A percentile compares a stretch with the other conserved stretches of the same genome.
Evolutionary conservation across 2,797 vertebrate species (phyloP).

Genomic region (Acipenser ruthenus): DNA sequence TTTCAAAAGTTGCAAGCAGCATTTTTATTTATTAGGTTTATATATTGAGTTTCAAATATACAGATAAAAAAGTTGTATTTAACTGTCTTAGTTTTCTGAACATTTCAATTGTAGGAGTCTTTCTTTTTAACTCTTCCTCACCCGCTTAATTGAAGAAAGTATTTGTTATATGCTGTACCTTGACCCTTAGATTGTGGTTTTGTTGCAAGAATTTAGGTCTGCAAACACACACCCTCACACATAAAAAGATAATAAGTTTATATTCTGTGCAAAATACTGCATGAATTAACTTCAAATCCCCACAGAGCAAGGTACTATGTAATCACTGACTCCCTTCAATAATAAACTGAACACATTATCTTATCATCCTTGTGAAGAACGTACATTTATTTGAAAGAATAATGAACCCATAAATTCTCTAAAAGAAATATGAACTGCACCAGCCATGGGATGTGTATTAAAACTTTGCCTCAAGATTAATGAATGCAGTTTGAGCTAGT

Average conservation of each 20-base stretch:
- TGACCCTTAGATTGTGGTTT: too few species aligned
- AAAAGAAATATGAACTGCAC: conserved; percentile 66
- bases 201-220: too few species aligned
- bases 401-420: conserved; percentile 73
- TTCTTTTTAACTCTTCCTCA: too few species aligned
- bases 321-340: conserved; percentile 70
- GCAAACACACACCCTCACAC: background rate
- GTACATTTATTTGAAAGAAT: conserved; percentile 69
- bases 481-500: conserved; percentile 22
- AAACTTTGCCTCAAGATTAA: conserved; percentile 29
- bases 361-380: conserved; percentile 57
- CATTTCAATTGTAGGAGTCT: too few species aligned
- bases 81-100: too few species aligned
- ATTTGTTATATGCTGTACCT: too few species aligned
- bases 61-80: too few species aligned
- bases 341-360: conserved; percentile 74
- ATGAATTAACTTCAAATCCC: conserved; percentile 70
- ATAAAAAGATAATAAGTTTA: conserved; percentile 42
- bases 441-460: conserved; percentile 40
- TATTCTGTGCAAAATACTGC: conserved; percentile 64
- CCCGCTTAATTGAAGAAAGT: too few species aligned
- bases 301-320: conserved; percentile 61
- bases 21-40: too few species aligned
- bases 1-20: too few species aligned
- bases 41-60: too few species aligned